Conservation (phyloP, 2,797 vertebrate genomes). For the Spinus pinus region DNA sequence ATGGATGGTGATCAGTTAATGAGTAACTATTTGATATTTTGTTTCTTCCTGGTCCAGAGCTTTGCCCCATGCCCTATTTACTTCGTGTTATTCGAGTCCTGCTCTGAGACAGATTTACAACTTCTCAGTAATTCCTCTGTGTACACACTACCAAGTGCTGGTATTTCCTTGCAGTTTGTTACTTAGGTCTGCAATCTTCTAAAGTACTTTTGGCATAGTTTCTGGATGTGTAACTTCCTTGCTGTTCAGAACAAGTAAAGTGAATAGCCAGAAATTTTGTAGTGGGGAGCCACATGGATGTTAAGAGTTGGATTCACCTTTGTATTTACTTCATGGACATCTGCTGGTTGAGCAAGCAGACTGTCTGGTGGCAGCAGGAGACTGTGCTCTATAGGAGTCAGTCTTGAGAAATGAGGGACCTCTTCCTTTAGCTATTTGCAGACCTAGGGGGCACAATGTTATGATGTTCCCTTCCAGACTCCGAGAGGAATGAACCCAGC, state of each 20-base stretch:
- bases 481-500: fast-evolving
- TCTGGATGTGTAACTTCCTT: slow-evolving; percentile 19
- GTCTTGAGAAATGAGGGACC: neutral
- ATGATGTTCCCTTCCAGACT: neutral
- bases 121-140: neutral
- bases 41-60: neutral
- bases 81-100: neutral
- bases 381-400: neutral
- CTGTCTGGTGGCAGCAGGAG: neutral
- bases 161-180: slow-evolving; percentile 14
- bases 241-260: neutral
- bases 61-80: neutral
- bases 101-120: neutral
- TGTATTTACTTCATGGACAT: neutral
- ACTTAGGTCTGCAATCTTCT: neutral
- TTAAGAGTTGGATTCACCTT: neutral
- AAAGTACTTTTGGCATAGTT: neutral
- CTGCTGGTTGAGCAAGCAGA: neutral
- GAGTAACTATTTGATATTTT: neutral
- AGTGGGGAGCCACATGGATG: neutral
- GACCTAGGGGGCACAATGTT: neutral
- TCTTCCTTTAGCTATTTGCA: neutral
- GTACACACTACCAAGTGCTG: neutral
- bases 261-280: neutral
- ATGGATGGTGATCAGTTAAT: neutral